These are phyloP conservation scores for Drosophila conformis DNA, from an alignment of 2,888 invertebrate genomes.

Conservation along the genomic window DNA sequence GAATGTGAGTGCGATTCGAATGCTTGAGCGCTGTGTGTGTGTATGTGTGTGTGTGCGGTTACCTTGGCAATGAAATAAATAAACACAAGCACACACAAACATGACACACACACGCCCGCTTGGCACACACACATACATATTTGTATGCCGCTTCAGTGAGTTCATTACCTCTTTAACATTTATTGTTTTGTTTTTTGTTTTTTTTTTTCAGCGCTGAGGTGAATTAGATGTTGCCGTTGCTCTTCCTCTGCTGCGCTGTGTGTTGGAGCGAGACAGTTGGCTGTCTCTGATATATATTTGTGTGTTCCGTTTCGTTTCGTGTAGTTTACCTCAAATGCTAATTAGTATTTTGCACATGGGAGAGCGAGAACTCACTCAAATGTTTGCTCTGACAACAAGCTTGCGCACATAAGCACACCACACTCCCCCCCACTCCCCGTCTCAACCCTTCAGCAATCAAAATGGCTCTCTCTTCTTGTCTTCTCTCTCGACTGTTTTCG, in stretches of 20 bases:
- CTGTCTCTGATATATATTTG: slow-evolving; percentile 15
- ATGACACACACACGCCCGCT: slow-evolving; percentile 1
- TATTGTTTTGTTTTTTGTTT: background rate
- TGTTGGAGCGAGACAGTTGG: slow-evolving; percentile 24
- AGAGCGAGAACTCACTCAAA: slow-evolving; percentile 52
- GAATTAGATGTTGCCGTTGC: slow-evolving; percentile 54
- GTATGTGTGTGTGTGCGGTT: slow-evolving; percentile 27
- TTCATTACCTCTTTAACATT: slow-evolving; percentile 60
- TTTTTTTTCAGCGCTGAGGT: slow-evolving; percentile 51
- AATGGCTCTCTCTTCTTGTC: background rate
- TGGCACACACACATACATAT: slow-evolving; percentile 5
- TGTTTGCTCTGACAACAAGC: slow-evolving; percentile 57
- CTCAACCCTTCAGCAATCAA: background rate
- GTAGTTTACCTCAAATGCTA: slow-evolving; percentile 58
- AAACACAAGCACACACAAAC: slow-evolving; percentile 16
- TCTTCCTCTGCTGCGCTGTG: slow-evolving; percentile 20
- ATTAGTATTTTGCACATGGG: slow-evolving; percentile 46
- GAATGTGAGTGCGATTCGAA: slow-evolving; percentile 34
- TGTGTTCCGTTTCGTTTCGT: slow-evolving; percentile 27
- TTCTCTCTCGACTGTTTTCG: slow-evolving; percentile 1
- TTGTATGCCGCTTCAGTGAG: slow-evolving; percentile 30
- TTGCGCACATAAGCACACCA: slow-evolving; percentile 1
- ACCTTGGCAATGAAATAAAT: slow-evolving; percentile 74
- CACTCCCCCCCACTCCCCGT: background rate
- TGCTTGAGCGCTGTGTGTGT: slow-evolving; percentile 8